Percentiles rank a stretch among this genome's conserved stretches.
phyloP scores from a whole-genome alignment of 2,888 invertebrate species.

The Hypselothyrea guttata region DNA sequence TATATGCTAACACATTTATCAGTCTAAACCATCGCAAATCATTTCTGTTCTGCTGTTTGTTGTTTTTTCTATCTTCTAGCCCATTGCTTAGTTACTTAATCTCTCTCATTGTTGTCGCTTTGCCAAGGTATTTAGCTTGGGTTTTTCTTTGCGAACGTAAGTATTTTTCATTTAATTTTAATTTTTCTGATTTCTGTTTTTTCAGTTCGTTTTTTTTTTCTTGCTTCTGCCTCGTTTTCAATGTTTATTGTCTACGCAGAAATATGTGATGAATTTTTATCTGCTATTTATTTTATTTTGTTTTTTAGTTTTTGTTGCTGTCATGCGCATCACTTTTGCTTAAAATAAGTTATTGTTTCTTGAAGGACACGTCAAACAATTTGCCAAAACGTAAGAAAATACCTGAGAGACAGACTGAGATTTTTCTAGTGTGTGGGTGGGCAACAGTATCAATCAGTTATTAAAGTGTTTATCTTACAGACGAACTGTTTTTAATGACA shows the following conservation, averaged over 20 bases:
- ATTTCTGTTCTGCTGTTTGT: background rate
- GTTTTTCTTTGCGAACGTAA: conserved; percentile 56
- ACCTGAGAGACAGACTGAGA: conserved; percentile 32
- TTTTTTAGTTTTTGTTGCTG: conserved; percentile 9
- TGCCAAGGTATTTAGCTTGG: conserved; percentile 72
- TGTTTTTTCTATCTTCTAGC: conserved; percentile 14
- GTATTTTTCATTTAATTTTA: conserved; percentile 64
- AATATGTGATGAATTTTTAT: conserved; percentile 55
- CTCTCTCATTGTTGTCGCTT: conserved; percentile 71
- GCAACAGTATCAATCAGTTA: conserved; percentile 43
- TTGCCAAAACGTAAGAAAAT: conserved; percentile 46
- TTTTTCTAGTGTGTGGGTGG: conserved; percentile 53
- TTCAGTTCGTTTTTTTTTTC: conserved; percentile 29
- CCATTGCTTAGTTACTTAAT: conserved; percentile 69
- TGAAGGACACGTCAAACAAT: conserved; percentile 73
- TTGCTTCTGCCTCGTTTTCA: conserved; percentile 48
- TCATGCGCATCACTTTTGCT: conserved; percentile 47
- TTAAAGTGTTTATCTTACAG: no score
- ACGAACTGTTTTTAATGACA: no score
- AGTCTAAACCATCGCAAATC: no score
- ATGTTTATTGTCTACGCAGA: conserved; percentile 65
- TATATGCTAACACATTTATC: no score
- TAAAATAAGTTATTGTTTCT: conserved; percentile 48
- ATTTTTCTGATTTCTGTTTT: conserved; percentile 40
- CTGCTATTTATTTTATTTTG: conserved; percentile 11